Conservation (phyloP, 2,888 invertebrate genomes). For the Drosophila affinis region DNA sequence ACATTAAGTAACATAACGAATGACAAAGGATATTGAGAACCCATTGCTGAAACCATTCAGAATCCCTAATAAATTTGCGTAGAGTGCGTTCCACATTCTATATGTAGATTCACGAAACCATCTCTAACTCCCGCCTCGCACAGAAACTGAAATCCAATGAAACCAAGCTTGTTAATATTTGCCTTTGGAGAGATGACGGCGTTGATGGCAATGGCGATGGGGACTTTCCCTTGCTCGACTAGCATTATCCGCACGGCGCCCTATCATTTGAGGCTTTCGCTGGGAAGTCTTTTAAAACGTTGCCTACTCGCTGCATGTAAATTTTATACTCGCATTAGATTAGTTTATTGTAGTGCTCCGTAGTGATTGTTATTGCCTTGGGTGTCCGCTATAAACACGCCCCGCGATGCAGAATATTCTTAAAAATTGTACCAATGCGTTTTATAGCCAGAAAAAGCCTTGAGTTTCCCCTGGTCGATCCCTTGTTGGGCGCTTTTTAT, state of each 20-base stretch:
- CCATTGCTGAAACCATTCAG: too few species aligned
- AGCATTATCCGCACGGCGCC: conserved; percentile 45
- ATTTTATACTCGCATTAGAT: conserved; percentile 60
- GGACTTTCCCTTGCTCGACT: conserved; percentile 13
- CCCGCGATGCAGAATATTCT: conserved; percentile 21
- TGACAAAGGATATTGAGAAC: too few species aligned
- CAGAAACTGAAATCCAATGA: conserved; percentile 35
- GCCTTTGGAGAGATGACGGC: conserved; percentile 12
- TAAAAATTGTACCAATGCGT: conserved; percentile 20
- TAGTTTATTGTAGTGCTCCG: conserved; percentile 42
- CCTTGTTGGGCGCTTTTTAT: conserved; percentile 30
- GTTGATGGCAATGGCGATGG: background rate
- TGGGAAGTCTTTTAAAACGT: conserved; percentile 45
- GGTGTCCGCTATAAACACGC: conserved; percentile 59
- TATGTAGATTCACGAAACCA: conserved; percentile 13
- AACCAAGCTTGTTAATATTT: conserved; percentile 52
- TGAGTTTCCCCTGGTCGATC: background rate
- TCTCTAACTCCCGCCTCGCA: conserved; percentile 1
- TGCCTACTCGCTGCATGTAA: conserved; percentile 33
- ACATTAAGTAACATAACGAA: too few species aligned
- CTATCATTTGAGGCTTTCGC: conserved; percentile 52
- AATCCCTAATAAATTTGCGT: too few species aligned
- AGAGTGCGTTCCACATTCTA: background rate
- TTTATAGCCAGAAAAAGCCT: conserved; percentile 33
- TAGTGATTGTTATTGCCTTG: conserved; percentile 60